phyloP scores from a whole-genome alignment of 2,797 vertebrate genomes.

The Balearica regulorum region DNA sequence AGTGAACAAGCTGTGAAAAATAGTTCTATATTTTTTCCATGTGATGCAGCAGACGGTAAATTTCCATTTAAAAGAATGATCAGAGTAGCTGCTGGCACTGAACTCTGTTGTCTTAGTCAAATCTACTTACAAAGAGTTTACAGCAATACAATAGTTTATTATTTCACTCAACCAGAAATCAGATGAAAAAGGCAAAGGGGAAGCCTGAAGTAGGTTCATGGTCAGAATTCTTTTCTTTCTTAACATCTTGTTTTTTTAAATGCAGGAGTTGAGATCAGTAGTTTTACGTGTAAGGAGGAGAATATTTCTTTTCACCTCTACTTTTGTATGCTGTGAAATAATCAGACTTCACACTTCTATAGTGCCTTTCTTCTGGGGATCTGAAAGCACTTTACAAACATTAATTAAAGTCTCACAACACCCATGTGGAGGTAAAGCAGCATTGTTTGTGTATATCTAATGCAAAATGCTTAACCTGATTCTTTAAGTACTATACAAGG shows the following conservation, averaged over 20 bases:
- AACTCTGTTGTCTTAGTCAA: constrained; percentile 78
- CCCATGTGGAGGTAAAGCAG: constrained; percentile 25
- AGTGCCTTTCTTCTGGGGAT: constrained; percentile 53
- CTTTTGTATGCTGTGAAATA: constrained; percentile 54
- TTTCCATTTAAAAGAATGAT: constrained; percentile 85
- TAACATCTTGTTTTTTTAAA: constrained; percentile 47
- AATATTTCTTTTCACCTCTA: constrained; percentile 59
- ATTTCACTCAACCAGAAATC: constrained; percentile 76
- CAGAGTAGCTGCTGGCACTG: constrained; percentile 79
- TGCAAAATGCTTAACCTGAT: constrained; percentile 42
- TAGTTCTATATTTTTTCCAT: constrained; percentile 81
- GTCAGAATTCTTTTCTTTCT: constrained; percentile 62
- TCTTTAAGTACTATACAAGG: constrained; percentile 9
- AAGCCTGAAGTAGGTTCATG: constrained; percentile 64
- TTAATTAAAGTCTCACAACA: constrained; percentile 60
- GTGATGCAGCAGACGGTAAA: constrained; percentile 82
- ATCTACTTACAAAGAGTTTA: constrained; percentile 78
- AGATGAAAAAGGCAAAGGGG: constrained; percentile 63
- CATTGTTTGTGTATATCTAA: constrained; percentile 33
- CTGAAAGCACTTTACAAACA: constrained; percentile 63
- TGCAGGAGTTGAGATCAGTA: constrained; percentile 59
- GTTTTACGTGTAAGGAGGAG: constrained; percentile 34
- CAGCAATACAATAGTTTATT: constrained; percentile 78
- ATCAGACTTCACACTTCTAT: constrained; percentile 49
- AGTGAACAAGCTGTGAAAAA: constrained; percentile 84